Base-by-base conservation (phyloP, 2,113 vertebrate genomes). In the Salvelinus sp. region DNA sequence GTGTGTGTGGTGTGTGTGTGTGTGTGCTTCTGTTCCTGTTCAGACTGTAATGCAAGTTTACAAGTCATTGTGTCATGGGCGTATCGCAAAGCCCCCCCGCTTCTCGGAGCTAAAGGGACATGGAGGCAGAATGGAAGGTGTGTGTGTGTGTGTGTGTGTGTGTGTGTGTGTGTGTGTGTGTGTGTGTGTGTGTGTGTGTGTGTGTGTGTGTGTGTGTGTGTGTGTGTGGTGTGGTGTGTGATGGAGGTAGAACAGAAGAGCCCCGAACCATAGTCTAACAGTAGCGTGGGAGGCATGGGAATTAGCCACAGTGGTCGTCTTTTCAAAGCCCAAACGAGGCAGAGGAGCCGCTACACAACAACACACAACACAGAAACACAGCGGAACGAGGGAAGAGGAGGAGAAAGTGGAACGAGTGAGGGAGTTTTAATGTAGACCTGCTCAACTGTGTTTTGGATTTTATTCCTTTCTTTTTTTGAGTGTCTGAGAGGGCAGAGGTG, bases 21-120 rank as follows among this genome's bases (percentile, higher is more conserved):
- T 69, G 67, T 70, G 50, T 47, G 14, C 7, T 25, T 38, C 50
- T 23, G 5, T 30, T 25, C 33, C 14, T 68, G 78, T 79, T 76
- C 81, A 88, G 87, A 89, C 60, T 69, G 74, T 90, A 90, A 92
- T 88, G 84, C 84, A 88, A 86, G 74, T 88, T 88, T 91, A 86
- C 88, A 87, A 88, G 88, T 88, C 86, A 89, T 91, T 90, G n/a
- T 91, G 82, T 88, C 87, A 89, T 73, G 69, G 58, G 27, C 70
- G 73, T 81, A 87, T 84, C 77, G 62, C 65, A 83, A 25, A 78
- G 75, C 72, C 74, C 60, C 73, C 47, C 70, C 73, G 60, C 48
- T 72, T 82, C 72, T 79, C 60, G 76, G 70, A 81, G 28, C 75
- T 70, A 69, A 72, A 50, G 47, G 72, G 69, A 76, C 48, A n/a